A percentile compares a stretch with the other conserved stretches of the same genome.
Conservation (phyloP, 2,113 vertebrate genomes). For the Vireo altiloquus region DNA sequence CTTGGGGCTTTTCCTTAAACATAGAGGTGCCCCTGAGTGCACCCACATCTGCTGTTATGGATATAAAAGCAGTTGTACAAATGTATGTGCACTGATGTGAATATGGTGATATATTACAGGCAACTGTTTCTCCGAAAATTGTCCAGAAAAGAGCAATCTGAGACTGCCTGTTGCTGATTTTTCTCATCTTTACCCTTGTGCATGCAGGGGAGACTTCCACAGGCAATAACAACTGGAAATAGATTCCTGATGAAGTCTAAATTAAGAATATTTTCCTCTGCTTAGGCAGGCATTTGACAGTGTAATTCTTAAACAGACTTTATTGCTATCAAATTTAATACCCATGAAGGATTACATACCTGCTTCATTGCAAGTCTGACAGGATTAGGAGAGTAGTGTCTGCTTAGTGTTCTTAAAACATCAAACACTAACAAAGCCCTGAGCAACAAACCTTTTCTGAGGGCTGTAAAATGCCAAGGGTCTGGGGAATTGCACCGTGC, state of each 20-base stretch:
- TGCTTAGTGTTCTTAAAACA: conserved; percentile 32
- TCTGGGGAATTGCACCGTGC: background rate
- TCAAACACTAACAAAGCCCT: conserved; percentile 8
- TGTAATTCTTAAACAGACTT: conserved; percentile 12
- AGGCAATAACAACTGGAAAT: background rate
- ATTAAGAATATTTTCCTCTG: conserved; percentile 14
- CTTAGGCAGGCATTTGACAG: conserved; percentile 22
- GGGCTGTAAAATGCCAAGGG: background rate
- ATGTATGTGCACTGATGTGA: background rate
- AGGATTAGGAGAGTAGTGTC: conserved; percentile 24
- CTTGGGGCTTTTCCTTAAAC: background rate
- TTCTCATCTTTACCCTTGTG: background rate
- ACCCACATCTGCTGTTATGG: background rate
- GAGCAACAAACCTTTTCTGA: background rate
- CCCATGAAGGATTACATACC: conserved; percentile 46
- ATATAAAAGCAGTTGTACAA: background rate
- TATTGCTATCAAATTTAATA: conserved; percentile 25
- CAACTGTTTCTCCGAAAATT: background rate
- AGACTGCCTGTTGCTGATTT: background rate
- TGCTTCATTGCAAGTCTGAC: conserved; percentile 19
- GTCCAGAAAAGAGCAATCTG: background rate
- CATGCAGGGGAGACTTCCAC: background rate
- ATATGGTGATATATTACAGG: background rate
- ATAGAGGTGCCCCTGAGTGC: background rate
- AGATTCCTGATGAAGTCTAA: background rate